Evolutionary conservation across 1,140 invertebrate species (phyloP).

Genomic region (Kradibia gibbosae): DNA sequence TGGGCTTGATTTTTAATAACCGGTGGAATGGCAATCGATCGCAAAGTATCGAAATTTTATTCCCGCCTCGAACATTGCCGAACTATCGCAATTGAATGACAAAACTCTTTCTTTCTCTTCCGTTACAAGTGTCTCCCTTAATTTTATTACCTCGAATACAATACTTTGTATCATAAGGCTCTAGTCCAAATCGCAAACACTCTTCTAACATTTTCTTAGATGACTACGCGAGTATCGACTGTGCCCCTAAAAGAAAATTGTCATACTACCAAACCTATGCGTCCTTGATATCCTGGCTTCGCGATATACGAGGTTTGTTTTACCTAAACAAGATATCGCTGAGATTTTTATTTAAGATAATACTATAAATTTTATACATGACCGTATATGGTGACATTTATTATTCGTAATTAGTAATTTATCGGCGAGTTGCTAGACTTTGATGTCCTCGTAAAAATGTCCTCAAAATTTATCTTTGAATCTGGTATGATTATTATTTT

Average conservation of each 20-base stretch:
- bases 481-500: not conserved
- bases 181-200: no score
- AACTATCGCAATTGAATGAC: no score
- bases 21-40: no score
- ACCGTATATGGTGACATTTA: slow-evolving; percentile 28
- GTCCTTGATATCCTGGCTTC: not conserved
- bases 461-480: slow-evolving; percentile 26
- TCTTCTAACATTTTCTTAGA: no score
- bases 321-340: not conserved
- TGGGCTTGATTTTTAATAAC: no score
- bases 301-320: not conserved
- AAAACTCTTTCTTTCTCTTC: no score
- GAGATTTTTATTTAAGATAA: not conserved
- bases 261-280: not conserved
- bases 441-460: slow-evolving; percentile 33
- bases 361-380: slow-evolving; percentile 16
- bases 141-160: no score
- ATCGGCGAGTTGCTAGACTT: not conserved
- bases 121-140: no score
- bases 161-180: no score
- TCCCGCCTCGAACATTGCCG: no score
- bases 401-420: slow-evolving; percentile 48
- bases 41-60: no score
- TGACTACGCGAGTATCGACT: no score
- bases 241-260: not conserved